Evolutionary conservation across 1,140 invertebrate genomes (phyloP), one percentile per base, ranked within the genome.

Genomic region (Trichonephila clavipes): DNA sequence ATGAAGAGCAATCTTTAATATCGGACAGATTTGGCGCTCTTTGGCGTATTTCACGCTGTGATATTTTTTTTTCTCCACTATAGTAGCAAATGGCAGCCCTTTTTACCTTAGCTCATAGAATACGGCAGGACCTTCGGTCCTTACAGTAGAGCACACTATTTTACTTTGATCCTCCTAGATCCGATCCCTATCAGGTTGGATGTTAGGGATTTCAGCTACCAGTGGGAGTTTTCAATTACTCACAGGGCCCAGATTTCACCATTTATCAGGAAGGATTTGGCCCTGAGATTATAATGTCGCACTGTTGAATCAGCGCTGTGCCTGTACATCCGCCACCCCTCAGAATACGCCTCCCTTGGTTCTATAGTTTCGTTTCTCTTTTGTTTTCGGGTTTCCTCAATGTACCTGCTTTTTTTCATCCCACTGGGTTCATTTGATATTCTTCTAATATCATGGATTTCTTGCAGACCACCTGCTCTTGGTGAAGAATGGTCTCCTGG

Each of bases 151-250:
- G 88, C 88, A 66, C 93, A 89, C 93, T 94, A 94, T 94, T 94
- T 94, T 94, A 90, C 59, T 90, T 90, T 94, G 93, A 94, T 94
- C 93, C 93, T 90, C 69, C 81, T 90, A 90, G 93, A 94, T 94
- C 93, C 87, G 93, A 90, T 90, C 88, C 86, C 93, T 94, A 94
- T 94, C 93, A 94, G 87, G 77, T 81, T 94, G 93, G 93, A 94
- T 94, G 93, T 90, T 89, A 89, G 93, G 93, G 93, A 94, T 94
- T 94, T 94, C 62, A 94, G 72, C 72, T 90, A 94, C 93, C 93
- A 94, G 93, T 90, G 88, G 93, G 93, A 90, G 93, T 94, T 94
- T 94, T 94, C 93, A 94, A 94, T 94, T 94, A 94, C 93, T 94
- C 93, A 90, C 87, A 18, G 87, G 87, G 77, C 77, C 93, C 72